These are phyloP conservation scores for Pollachius pollachius DNA, from an alignment of 2,113 vertebrate species.

Conservation along the genomic window DNA sequence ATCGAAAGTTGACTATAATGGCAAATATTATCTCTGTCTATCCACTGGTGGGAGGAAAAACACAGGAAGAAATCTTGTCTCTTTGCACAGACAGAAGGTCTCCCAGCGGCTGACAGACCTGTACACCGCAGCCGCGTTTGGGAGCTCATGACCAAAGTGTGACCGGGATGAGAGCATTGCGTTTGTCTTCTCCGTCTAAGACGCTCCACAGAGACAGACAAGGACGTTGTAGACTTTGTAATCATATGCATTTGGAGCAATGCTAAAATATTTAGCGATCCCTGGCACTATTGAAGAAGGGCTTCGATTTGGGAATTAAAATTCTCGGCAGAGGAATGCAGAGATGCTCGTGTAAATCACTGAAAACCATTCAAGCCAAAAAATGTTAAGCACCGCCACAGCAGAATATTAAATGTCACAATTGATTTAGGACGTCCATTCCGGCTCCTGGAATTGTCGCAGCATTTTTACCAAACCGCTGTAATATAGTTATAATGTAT, in stretches of 20 bases:
- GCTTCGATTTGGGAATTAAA: slow-evolving; percentile 33
- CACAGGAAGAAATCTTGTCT: too few relatives aligned
- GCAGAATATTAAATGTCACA: slow-evolving; percentile 49
- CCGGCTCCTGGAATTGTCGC: slow-evolving; percentile 13
- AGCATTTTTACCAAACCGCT: slow-evolving; percentile 12
- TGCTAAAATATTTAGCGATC: slow-evolving; percentile 31
- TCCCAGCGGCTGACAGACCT: too few relatives aligned
- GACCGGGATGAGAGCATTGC: too few relatives aligned
- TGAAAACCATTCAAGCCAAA: slow-evolving; percentile 24
- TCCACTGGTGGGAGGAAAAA: too few relatives aligned
- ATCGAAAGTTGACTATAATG: slow-evolving; percentile 10
- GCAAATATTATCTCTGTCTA: neutral
- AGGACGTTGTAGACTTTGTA: neutral
- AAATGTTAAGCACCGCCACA: slow-evolving; percentile 30
- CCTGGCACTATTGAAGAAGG: slow-evolving; percentile 21
- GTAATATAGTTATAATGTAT: slow-evolving; percentile 14
- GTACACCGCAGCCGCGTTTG: too few relatives aligned
- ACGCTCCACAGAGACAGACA: too few relatives aligned
- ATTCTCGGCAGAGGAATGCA: slow-evolving; percentile 12
- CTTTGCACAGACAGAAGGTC: too few relatives aligned
- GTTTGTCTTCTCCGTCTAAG: too few relatives aligned
- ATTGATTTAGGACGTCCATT: slow-evolving; percentile 35
- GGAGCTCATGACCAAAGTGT: too few relatives aligned
- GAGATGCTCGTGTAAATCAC: too few relatives aligned
- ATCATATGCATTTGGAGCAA: slow-evolving; percentile 13